Evolutionary conservation across 2,113 vertebrate genomes (phyloP).

Genomic region (Chauna torquata): DNA sequence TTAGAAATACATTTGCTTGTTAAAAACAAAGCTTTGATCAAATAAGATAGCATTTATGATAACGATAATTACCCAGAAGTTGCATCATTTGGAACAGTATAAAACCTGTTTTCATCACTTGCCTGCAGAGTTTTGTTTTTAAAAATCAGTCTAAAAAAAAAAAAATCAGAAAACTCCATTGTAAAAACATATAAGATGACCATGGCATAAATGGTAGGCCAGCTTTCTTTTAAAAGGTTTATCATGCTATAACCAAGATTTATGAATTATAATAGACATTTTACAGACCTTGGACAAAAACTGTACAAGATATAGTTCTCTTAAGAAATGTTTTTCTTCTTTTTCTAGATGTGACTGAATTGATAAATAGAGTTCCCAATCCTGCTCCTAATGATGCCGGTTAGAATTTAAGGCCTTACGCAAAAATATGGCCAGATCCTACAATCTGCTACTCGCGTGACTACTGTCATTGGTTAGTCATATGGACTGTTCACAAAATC

Average conservation of each 20-base stretch:
- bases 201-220: constrained; percentile 44
- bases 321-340: constrained; percentile 4
- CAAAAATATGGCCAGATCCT: constrained; percentile 10
- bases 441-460: neutral
- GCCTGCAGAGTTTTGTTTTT: constrained; percentile 38
- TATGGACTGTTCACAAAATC: neutral
- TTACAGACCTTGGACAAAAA: constrained; percentile 27
- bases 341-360: constrained; percentile 62
- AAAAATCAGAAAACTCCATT: neutral
- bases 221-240: constrained; percentile 32
- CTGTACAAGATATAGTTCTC: neutral
- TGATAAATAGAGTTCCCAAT: constrained; percentile 47
- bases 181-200: constrained; percentile 56
- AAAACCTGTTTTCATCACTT: constrained; percentile 3
- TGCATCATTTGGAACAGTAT: constrained; percentile 50
- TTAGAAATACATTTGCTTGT: constrained; percentile 39
- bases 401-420: constrained; percentile 28
- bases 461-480: neutral
- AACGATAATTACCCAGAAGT: constrained; percentile 33
- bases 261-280: neutral
- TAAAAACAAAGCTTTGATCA: constrained; percentile 28
- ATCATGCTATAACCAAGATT: constrained; percentile 31
- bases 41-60: constrained; percentile 19
- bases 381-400: constrained; percentile 27
- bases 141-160: neutral